These are phyloP conservation scores for Encarsia formosa DNA, from an alignment of 2,888 invertebrate genomes.

Conservation along the genomic window DNA sequence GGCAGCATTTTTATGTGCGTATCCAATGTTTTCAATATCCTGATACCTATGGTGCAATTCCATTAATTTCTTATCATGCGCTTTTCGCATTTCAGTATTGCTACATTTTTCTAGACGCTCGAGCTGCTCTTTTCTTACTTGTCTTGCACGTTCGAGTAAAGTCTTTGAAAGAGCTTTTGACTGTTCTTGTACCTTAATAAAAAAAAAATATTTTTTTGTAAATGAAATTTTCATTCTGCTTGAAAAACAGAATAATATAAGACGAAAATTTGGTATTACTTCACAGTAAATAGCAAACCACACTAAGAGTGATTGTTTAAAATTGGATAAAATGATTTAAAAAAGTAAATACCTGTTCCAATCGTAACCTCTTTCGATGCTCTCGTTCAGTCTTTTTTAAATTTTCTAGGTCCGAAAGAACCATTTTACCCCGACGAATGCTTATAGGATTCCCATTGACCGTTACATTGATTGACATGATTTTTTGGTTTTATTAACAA, in stretches of 20 bases:
- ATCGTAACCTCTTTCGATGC: slow-evolving; percentile 58
- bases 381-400: slow-evolving; percentile 57
- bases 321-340: too few species aligned
- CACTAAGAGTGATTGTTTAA: too few species aligned
- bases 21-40: slow-evolving; percentile 54
- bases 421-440: slow-evolving; percentile 52
- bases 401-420: slow-evolving; percentile 54
- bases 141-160: slow-evolving; percentile 56
- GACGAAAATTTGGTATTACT: too few species aligned
- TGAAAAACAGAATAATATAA: too few species aligned
- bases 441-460: slow-evolving; percentile 57
- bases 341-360: slow-evolving; percentile 66
- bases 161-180: slow-evolving; percentile 59
- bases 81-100: slow-evolving; percentile 54
- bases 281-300: too few species aligned
- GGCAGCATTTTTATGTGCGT: slow-evolving; percentile 52
- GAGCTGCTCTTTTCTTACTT: slow-evolving; percentile 54
- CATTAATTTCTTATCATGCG: slow-evolving; percentile 54
- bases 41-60: slow-evolving; percentile 55
- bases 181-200: slow-evolving; percentile 58
- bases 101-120: slow-evolving; percentile 54
- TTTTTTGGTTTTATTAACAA: slow-evolving; percentile 18
- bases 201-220: too few species aligned
- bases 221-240: too few species aligned
- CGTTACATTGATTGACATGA: slow-evolving; percentile 62